Evolutionary conservation across 2,113 vertebrate genomes (phyloP).

Genomic region (Hypomesus transpacificus): DNA sequence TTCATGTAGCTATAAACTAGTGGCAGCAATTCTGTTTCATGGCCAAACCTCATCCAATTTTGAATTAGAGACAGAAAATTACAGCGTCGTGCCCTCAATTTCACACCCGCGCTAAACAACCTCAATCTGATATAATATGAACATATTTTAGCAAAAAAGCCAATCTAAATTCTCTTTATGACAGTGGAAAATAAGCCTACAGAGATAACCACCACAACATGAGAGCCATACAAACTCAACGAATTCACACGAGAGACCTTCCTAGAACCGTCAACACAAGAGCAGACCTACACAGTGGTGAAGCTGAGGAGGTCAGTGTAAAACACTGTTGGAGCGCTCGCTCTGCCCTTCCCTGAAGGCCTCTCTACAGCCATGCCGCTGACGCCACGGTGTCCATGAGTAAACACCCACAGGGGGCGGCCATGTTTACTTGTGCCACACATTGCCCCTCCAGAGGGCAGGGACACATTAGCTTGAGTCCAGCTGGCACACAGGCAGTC

Average conservation of each 20-base stretch:
- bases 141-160: neutral
- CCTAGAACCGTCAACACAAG: neutral
- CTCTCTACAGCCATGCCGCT: conserved; percentile 18
- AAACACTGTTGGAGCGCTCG: conserved; percentile 12
- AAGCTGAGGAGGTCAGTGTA: neutral
- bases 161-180: conserved; percentile 7
- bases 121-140: neutral
- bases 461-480: conserved; percentile 33
- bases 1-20: neutral
- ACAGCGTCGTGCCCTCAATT: neutral
- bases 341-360: conserved; percentile 29
- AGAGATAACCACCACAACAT: neutral
- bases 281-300: neutral
- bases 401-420: conserved; percentile 29
- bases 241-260: neutral
- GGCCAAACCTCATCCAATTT: neutral
- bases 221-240: neutral
- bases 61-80: conserved; percentile 1
- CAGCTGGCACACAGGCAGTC: conserved; percentile 20
- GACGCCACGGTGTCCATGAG: conserved; percentile 10
- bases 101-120: neutral
- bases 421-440: neutral
- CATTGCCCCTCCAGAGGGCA: neutral
- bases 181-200: neutral
- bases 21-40: neutral